These are phyloP conservation scores for Willowsia nigromaculata DNA, from an alignment of 2,888 invertebrate genomes.

Conservation along the genomic window DNA sequence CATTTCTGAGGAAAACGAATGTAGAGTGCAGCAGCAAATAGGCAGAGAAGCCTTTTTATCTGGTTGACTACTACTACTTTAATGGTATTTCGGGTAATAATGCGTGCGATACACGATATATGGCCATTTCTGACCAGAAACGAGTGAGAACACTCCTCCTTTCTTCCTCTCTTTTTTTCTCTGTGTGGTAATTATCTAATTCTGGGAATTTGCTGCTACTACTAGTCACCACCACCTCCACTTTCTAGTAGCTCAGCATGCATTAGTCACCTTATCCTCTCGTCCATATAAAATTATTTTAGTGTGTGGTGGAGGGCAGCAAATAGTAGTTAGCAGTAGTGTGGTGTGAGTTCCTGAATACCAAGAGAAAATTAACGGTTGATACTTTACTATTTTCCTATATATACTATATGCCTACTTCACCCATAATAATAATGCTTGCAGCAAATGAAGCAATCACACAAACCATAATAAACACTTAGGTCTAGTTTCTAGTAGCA, in stretches of 20 bases:
- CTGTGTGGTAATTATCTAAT: slow-evolving; percentile 64
- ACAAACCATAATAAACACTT: slow-evolving; percentile 23
- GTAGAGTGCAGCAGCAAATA: neutral
- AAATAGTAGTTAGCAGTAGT: neutral
- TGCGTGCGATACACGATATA: slow-evolving; percentile 57
- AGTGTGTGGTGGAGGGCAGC: neutral
- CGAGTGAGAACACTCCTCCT: slow-evolving; percentile 48
- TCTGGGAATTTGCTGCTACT: slow-evolving; percentile 27
- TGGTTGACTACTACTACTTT: slow-evolving; percentile 18
- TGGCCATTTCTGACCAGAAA: slow-evolving; percentile 42
- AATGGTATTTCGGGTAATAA: slow-evolving; percentile 58
- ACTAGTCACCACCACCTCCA: neutral
- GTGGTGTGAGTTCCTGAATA: slow-evolving; percentile 25
- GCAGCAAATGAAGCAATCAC: slow-evolving; percentile 52
- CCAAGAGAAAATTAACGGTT: slow-evolving; percentile 47
- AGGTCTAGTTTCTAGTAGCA: neutral
- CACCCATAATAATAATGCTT: neutral
- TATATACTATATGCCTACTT: neutral
- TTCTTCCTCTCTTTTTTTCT: neutral
- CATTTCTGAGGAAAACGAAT: neutral
- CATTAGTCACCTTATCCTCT: neutral
- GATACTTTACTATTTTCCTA: slow-evolving; percentile 20
- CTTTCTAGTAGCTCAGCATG: neutral
- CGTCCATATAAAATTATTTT: neutral
- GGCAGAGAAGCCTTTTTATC: neutral